These are phyloP conservation scores for Hexactinellida sp. DNA, from an alignment of 37 sponge, comb jelly and placozoan genomes.

Conservation along the genomic window DNA sequence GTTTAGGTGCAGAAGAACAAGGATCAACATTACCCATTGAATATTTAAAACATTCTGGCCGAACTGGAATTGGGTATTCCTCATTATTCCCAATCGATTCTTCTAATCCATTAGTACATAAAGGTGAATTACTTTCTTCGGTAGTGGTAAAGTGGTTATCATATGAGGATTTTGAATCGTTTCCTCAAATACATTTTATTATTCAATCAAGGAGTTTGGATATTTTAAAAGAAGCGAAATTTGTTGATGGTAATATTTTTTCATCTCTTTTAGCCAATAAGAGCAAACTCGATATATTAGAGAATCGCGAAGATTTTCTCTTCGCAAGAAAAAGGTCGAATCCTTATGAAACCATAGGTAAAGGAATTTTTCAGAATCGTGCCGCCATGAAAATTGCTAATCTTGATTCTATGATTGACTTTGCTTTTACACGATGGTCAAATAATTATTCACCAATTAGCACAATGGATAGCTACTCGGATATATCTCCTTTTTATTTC, in stretches of 20 bases:
- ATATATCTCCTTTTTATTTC: conserved; percentile 55
- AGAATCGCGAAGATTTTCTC: conserved; percentile 54
- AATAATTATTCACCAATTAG: background rate
- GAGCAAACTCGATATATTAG: background rate
- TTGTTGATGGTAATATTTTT: background rate
- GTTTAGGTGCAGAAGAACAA: conserved; percentile 37
- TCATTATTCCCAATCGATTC: background rate
- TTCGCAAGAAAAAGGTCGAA: conserved; percentile 71
- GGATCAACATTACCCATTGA: conserved; percentile 48
- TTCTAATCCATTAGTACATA: background rate
- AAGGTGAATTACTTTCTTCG: background rate
- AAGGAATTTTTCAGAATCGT: conserved; percentile 90
- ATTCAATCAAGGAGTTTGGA: background rate
- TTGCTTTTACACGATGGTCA: conserved; percentile 46
- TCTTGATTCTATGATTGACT: conserved; percentile 80
- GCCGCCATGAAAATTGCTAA: conserved; percentile 99
- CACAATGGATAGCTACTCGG: background rate
- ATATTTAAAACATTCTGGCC: background rate
- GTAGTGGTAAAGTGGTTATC: background rate
- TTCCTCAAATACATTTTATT: background rate
- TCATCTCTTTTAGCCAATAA: background rate
- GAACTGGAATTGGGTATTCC: background rate
- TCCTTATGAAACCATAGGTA: conserved; percentile 84
- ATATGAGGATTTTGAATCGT: background rate
- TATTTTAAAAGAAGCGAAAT: background rate